A percentile compares a stretch with the other conserved stretches of the same genome.
phyloP scores from a whole-genome alignment of 2,888 invertebrate species.

The Eilema sororculum region DNA sequence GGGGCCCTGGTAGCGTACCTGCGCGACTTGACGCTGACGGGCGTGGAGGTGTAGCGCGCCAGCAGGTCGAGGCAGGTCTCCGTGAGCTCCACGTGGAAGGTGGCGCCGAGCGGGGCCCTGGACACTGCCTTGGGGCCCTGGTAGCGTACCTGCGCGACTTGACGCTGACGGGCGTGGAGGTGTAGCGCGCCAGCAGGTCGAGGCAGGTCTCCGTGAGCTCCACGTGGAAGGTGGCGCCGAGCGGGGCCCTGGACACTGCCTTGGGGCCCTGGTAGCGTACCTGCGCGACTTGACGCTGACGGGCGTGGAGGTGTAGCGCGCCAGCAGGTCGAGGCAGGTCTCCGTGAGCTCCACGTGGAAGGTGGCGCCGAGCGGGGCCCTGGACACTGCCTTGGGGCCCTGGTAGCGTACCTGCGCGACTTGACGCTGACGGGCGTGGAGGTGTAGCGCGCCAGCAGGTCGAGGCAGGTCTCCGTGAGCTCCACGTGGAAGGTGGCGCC shows the following conservation, averaged over 20 bases:
- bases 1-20: conserved; percentile 79
- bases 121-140: no score
- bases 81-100: conserved; percentile 96
- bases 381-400: no score
- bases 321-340: conserved; percentile 93
- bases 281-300: conserved; percentile 88
- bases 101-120: no score
- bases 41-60: conserved; percentile 76
- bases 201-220: conserved; percentile 98
- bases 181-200: conserved; percentile 86
- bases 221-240: conserved; percentile 93
- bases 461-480: conserved; percentile 97
- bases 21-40: conserved; percentile 86
- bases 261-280: conserved; percentile 72
- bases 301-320: conserved; percentile 76
- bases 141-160: conserved; percentile 88
- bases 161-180: conserved; percentile 76
- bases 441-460: conserved; percentile 81
- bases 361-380: no score
- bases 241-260: no score
- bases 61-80: conserved; percentile 95
- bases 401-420: conserved; percentile 88
- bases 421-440: conserved; percentile 77
- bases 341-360: conserved; percentile 97
- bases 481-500: conserved; percentile 95